These are phyloP conservation scores for Lithobates sylvaticus DNA, from an alignment of 2,797 vertebrate species.

Conservation along the genomic window DNA sequence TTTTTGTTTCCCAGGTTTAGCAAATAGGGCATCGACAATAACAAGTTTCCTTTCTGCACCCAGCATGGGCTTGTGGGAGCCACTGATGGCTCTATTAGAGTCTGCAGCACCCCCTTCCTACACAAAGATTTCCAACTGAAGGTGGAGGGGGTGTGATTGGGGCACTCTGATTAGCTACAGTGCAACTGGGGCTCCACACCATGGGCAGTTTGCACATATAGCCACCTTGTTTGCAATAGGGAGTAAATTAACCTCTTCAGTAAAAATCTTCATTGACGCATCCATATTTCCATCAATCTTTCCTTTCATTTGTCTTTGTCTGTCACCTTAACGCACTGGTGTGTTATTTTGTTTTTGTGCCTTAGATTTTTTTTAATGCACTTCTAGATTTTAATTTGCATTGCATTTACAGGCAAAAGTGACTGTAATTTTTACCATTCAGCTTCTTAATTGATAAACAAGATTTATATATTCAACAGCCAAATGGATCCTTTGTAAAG, in stretches of 20 bases:
- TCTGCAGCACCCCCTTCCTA: constrained; percentile 69
- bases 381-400: neutral
- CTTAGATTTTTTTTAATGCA: no score
- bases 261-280: neutral
- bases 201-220: neutral
- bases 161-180: constrained; percentile 73
- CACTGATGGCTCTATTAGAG: constrained; percentile 84
- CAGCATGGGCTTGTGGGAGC: constrained; percentile 77
- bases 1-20: constrained; percentile 70
- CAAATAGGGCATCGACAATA: constrained; percentile 84
- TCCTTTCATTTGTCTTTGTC: neutral
- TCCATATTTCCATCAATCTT: neutral
- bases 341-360: neutral
- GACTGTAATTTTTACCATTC: neutral
- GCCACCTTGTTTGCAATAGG: neutral
- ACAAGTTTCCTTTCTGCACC: constrained; percentile 81
- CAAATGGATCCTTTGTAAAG: no score
- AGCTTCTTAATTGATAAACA: no score
- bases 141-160: constrained; percentile 72
- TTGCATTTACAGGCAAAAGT: neutral
- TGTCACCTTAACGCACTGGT: neutral
- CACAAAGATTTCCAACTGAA: constrained; percentile 77
- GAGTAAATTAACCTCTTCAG: constrained; percentile 3
- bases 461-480: no score
- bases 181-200: neutral